Conservation (phyloP, 2,888 invertebrate species). For the Sphinx pinastri region DNA sequence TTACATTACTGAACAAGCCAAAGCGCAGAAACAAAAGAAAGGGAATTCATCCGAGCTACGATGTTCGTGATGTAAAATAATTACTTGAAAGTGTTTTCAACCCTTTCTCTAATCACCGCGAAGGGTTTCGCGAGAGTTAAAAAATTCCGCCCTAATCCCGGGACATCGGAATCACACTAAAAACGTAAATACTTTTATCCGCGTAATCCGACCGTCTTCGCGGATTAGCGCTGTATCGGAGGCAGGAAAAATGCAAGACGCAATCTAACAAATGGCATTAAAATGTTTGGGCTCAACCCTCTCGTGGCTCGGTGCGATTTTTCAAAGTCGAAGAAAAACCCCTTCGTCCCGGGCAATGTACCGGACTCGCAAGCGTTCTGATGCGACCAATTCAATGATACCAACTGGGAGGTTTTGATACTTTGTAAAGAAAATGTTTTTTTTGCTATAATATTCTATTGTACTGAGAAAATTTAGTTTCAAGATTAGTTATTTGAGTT, state of each 20-base stretch:
- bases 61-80: constrained; percentile 75
- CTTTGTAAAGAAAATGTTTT: constrained; percentile 42
- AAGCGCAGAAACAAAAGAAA: constrained; percentile 48
- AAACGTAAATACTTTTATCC: constrained; percentile 81
- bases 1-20: constrained; percentile 10
- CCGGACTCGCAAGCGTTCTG: constrained; percentile 81
- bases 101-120: constrained; percentile 74
- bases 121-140: constrained; percentile 67
- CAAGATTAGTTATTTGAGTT: too few relatives aligned
- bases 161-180: constrained; percentile 79
- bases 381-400: constrained; percentile 65
- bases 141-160: constrained; percentile 75
- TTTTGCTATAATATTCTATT: constrained; percentile 29
- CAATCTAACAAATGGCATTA: constrained; percentile 85
- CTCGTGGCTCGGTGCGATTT: constrained; percentile 77
- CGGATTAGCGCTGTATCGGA: constrained; percentile 77
- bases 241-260: constrained; percentile 80
- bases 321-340: constrained; percentile 81
- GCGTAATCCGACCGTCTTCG: constrained; percentile 76
- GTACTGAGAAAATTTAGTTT: too few relatives aligned
- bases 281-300: constrained; percentile 82
- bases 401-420: constrained; percentile 57
- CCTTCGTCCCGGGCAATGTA: constrained; percentile 77
- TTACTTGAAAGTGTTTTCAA: constrained; percentile 76
- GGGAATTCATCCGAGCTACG: constrained; percentile 51